Percentiles rank a stretch among this genome's conserved stretches.
phyloP scores from a whole-genome alignment of 2,888 invertebrate species.

The Augiades crinisus region DNA sequence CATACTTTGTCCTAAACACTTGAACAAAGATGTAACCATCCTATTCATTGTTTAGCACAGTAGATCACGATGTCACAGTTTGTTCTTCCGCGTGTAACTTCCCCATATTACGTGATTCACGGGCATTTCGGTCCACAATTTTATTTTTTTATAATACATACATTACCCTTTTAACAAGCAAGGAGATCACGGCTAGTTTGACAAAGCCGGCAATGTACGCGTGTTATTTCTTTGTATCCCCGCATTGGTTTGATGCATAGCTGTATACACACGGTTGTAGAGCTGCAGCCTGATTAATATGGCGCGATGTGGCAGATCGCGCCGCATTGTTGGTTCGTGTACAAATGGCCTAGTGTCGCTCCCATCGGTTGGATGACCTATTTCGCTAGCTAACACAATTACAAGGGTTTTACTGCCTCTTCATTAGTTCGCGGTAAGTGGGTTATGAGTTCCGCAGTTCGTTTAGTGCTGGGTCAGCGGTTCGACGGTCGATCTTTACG shows the following conservation, averaged over 20 bases:
- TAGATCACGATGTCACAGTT: not conserved
- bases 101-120: not conserved
- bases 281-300: conserved; percentile 20
- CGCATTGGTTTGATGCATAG: not conserved
- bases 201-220: not conserved
- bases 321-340: conserved; percentile 12
- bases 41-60: not conserved
- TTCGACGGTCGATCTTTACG: conserved; percentile 10
- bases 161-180: not conserved
- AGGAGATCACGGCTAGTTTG: not conserved
- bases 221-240: too few species aligned
- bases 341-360: conserved; percentile 6
- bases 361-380: conserved; percentile 15
- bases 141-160: not conserved
- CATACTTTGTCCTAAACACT: too few species aligned
- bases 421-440: conserved; percentile 22
- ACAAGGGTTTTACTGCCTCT: conserved; percentile 23
- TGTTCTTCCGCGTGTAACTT: not conserved
- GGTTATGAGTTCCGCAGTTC: conserved; percentile 22
- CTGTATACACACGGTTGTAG: not conserved
- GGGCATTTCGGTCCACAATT: too few species aligned
- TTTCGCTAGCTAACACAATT: conserved; percentile 20
- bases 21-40: not conserved
- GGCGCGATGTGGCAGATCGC: conserved; percentile 14
- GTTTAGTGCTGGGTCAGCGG: conserved; percentile 17